Base-by-base conservation (phyloP, 2,888 invertebrate species). In the Leptinotarsa peninsularis region DNA sequence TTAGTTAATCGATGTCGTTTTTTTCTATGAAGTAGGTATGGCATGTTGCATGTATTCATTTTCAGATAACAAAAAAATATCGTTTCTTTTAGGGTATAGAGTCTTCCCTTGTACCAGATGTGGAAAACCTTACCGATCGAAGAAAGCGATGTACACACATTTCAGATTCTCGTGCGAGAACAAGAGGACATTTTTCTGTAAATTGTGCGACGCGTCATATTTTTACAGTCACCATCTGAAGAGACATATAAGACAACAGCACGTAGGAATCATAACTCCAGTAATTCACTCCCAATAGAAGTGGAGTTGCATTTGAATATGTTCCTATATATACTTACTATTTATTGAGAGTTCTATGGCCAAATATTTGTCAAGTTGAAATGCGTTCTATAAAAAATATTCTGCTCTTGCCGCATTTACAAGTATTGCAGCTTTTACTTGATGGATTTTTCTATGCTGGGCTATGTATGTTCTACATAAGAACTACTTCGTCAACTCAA, bases 211-310 rank as follows among this genome's bases (percentile, higher is more conserved):
- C 10, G 83, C 83, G 4, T 82, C 83, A 0, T 85, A 84, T 71
- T 85, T 84, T 75, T 85, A 85, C 66, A 84, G 82, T 58, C 85
- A 85, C 66, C 85, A 85, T 72, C 78, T 85, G 60, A 82, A 83
- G 67, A 75, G 84, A 27, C 85, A 85, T 66, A 82, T 76, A 43
- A 67, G 76, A 66, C 73, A 74, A n/a, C 76, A 76, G 66, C 76
- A 76, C 71, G 56, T 74, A 13, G 71, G 67, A 14, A 63, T 63
- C 27, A 63, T 63, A 33, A 27, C 63, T 27, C 27, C 63, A 17
- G 15, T 63, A 10, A 63, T 63, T n/a, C 13, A n/a, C 18, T 58
- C 58, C 43, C 10, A 15, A 43, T 43, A 43, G 43, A 43, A 43
- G 43, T 10, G 43, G 43, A 43, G 10, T 13, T 43, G 10, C 10